phyloP scores from a whole-genome alignment of 1,140 invertebrate species.

The Brachionus sp. region DNA sequence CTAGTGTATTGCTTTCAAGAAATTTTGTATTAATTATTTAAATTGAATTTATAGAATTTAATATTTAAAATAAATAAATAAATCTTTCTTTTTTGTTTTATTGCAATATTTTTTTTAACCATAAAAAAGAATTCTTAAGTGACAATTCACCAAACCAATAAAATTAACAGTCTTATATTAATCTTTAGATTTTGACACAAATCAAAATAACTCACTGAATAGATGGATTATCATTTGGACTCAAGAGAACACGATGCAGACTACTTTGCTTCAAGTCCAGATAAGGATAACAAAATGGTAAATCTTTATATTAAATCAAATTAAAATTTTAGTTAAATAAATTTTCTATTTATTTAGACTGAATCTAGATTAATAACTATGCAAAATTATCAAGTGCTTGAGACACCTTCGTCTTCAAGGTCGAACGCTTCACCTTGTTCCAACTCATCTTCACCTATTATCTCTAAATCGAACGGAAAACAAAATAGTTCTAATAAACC shows the following conservation, averaged over 20 bases:
- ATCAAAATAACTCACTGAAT: not conserved
- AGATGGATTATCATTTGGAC: slow-evolving; percentile 39
- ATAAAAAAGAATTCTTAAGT: not conserved
- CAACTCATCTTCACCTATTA: not conserved
- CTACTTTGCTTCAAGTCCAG: slow-evolving; percentile 43
- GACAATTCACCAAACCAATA: not conserved
- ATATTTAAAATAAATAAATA: slow-evolving; percentile 43
- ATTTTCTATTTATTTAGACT: not conserved
- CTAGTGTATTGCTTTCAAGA: slow-evolving; percentile 34
- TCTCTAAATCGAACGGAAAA: not conserved
- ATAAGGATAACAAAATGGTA: slow-evolving; percentile 43
- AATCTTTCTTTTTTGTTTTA: slow-evolving; percentile 32
- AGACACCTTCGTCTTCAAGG: slow-evolving; percentile 10
- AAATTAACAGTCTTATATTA: slow-evolving; percentile 39
- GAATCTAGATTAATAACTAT: slow-evolving; percentile 16
- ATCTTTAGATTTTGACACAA: slow-evolving; percentile 30
- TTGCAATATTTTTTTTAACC: not conserved
- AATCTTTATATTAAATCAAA: not conserved
- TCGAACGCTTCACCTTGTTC: slow-evolving; percentile 1
- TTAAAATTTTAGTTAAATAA: not conserved
- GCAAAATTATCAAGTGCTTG: slow-evolving; percentile 10
- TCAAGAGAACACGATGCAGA: slow-evolving; percentile 26
- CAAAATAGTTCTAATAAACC: not conserved
- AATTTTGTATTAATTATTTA: slow-evolving; percentile 42
- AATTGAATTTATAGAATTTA: slow-evolving; percentile 40